Base-by-base conservation (phyloP, 1,140 invertebrate species). In the Adelges cooleyi region DNA sequence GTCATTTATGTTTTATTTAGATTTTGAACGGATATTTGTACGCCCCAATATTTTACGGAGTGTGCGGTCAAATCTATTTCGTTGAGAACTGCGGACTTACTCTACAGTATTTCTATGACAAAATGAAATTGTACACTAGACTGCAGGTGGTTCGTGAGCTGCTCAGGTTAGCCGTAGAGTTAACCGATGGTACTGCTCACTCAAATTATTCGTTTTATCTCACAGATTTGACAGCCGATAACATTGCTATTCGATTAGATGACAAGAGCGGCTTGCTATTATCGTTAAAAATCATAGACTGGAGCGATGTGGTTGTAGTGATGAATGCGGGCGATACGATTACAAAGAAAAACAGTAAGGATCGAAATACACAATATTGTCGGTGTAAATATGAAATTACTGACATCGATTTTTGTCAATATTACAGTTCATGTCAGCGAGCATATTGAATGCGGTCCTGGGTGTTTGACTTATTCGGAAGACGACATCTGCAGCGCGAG, bases 221-320 rank as follows among this genome's bases (percentile, higher is more conserved):
- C 1, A 62, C 56, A 2, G 56, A 62, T 62, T 62, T 62, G 33
- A 62, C 56, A 33, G 42, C 56, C 1, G 56, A 62, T 33, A 62
- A 62, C 33, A 62, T 62, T 11, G 56, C 56, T 18, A 22, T 62
- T 20, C 25, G n/a, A 48, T 3, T 62, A 6, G 17, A 62, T 17
- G 5, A 29, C 42, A 46, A 40, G 0, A 13, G 40, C 8, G 42
- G 42, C 1, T 29, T 62, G 22, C 33, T 62, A 20, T 20, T 20
- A 1, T 48, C 56, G 20, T 9, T 62, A 6, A 62, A 62, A 48
- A 25, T 62, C n/a, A 62, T 62, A 20, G 56, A 62, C 5, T 62
- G 42, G 56, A 62, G 56, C 46, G 56, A 62, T 48, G 25, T 48
- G 4, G 46, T 62, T 33, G n/a, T 62, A 1, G 56, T 48, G 0